These are phyloP conservation scores for Callimorpha dominula DNA, from an alignment of 2,888 invertebrate genomes.

Conservation along the genomic window DNA sequence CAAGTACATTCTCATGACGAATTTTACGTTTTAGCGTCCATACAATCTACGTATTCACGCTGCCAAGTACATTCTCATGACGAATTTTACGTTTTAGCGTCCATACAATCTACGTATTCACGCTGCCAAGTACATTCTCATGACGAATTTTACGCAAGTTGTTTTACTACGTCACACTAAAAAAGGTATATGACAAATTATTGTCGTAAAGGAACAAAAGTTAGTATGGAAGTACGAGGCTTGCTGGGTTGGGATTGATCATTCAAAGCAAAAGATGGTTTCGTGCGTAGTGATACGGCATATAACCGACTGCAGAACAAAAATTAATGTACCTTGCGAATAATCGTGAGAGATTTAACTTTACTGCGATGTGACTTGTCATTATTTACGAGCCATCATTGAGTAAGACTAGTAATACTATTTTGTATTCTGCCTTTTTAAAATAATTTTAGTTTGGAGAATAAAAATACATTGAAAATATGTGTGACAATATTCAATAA, in stretches of 20 bases:
- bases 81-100: conserved; percentile 44
- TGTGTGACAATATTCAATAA: too few species aligned
- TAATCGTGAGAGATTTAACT: background rate
- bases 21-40: conserved; percentile 42
- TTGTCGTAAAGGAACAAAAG: conserved; percentile 37
- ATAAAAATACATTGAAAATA: too few species aligned
- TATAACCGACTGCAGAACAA: background rate
- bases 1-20: conserved; percentile 47
- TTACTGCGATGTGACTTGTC: background rate
- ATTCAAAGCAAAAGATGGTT: background rate
- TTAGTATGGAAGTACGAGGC: conserved; percentile 1
- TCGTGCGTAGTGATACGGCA: background rate
- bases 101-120: conserved; percentile 41
- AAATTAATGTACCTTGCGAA: background rate
- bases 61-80: conserved; percentile 47
- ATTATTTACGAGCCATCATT: background rate
- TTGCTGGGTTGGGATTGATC: background rate
- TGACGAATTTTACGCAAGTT: conserved; percentile 46
- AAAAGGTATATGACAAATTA: conserved; percentile 44
- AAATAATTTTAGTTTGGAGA: too few species aligned
- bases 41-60: conserved; percentile 39
- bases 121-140: conserved; percentile 43
- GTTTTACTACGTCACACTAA: conserved; percentile 51
- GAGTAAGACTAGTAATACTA: background rate
- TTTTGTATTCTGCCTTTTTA: background rate